Percentiles rank a stretch among this genome's conserved stretches.
Evolutionary conservation across 2,113 vertebrate species (phyloP).

Genomic region (Pelvicachromis taeniatus): DNA sequence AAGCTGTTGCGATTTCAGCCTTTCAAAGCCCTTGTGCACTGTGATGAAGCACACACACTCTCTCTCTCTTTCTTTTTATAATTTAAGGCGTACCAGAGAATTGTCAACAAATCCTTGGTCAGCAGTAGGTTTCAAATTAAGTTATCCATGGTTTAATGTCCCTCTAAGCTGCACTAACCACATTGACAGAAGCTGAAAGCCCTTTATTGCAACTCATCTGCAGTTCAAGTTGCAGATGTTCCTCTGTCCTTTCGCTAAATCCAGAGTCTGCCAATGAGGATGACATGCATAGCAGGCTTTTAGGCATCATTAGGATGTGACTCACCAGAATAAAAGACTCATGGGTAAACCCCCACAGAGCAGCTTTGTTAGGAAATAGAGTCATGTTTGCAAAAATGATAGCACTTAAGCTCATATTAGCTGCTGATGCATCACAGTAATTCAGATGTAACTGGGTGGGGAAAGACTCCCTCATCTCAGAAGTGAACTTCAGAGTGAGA

Average conservation of each 20-base stretch:
- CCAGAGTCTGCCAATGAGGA: constrained; percentile 13
- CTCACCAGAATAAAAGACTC: constrained; percentile 29
- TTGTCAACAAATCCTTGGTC: neutral
- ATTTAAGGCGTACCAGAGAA: neutral
- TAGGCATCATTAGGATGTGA: constrained; percentile 50
- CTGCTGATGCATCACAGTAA: constrained; percentile 3
- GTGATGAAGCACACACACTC: neutral
- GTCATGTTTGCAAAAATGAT: constrained; percentile 34
- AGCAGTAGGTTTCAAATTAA: neutral
- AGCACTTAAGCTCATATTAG: constrained; percentile 4
- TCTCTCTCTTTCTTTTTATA: neutral
- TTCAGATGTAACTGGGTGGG: neutral
- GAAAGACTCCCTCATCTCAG: neutral
- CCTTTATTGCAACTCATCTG: constrained; percentile 26
- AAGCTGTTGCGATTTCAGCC: neutral
- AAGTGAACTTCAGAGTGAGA: neutral
- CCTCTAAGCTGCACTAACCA: constrained; percentile 11
- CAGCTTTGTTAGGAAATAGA: constrained; percentile 11
- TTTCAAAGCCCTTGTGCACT: neutral
- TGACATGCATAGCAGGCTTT: constrained; percentile 26
- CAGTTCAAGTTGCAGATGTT: constrained; percentile 43
- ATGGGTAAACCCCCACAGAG: neutral
- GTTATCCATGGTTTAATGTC: constrained; percentile 25
- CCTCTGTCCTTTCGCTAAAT: constrained; percentile 13
- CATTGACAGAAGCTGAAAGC: constrained; percentile 26